Evolutionary conservation across 1,140 invertebrate genomes (phyloP).

Genomic region (Panagrolaimus sp.): DNA sequence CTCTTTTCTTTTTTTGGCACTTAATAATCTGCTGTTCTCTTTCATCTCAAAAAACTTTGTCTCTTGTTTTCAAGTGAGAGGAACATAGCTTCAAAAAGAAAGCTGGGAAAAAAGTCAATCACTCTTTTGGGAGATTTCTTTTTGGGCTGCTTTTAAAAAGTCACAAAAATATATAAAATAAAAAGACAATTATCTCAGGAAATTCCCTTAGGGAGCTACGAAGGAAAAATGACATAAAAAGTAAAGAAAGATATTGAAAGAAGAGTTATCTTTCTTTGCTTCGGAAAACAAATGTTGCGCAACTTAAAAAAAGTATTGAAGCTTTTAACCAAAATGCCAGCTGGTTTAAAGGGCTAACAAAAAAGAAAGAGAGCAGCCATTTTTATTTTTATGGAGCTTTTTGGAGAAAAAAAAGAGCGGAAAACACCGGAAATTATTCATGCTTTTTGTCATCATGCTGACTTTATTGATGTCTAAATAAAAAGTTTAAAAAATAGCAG

Average conservation of each 20-base stretch:
- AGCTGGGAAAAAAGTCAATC: neutral
- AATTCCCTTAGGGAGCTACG: neutral
- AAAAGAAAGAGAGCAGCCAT: neutral
- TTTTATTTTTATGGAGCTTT: neutral
- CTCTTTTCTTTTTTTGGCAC: too few species aligned
- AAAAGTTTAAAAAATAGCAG: too few species aligned
- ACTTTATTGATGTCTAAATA: too few species aligned
- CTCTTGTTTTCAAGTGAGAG: neutral
- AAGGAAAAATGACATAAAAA: neutral
- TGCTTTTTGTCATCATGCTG: too few species aligned
- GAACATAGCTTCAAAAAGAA: neutral
- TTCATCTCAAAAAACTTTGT: too few species aligned
- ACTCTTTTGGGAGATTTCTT: slow-evolving; percentile 3
- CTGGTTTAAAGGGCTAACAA: too few species aligned
- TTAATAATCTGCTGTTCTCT: too few species aligned
- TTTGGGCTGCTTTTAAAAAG: too few species aligned
- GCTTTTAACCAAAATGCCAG: too few species aligned
- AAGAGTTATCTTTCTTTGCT: neutral
- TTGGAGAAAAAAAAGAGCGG: neutral
- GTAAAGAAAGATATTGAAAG: neutral
- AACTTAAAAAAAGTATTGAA: too few species aligned
- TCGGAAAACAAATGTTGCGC: neutral
- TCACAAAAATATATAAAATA: too few species aligned
- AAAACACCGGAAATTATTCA: too few species aligned
- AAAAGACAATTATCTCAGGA: neutral